Base-by-base conservation (phyloP, 2,797 vertebrate genomes). In the Lacerta viridis region DNA sequence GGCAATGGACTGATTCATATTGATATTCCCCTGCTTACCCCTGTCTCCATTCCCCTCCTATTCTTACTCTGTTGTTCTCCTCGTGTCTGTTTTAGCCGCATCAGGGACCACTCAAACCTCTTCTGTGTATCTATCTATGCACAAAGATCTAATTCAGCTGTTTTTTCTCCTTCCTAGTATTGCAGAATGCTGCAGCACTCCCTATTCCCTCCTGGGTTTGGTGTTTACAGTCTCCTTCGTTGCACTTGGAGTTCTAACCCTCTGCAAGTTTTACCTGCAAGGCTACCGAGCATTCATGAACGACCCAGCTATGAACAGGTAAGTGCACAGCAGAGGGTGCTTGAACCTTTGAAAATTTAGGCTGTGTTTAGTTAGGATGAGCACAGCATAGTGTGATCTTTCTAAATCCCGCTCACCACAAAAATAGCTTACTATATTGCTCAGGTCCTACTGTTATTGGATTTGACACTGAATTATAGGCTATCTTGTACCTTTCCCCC, bases 241-340 rank as follows among this genome's bases (percentile, higher is more conserved):
- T 74, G 99, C 99, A 41, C 94, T 99, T 97, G 99, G 99, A 71
- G 98, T 99, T 90, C 96, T 99, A 92, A 99, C 99, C 2, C 98
- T 99, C 94, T 99, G 99, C 98, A 99, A 99, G 97, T 99, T 99
- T 95, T 99, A 99, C 97, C 96, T 99, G 93, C 99, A 99, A 93
- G 99, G 99, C 86, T 99, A 99, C 92, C 96, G 99, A 89, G 99
- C 99, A 0, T 99, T 99, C 93, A 99, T 99, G 98, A 99, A 99
- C 46, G 98, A 99, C 95, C 99, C 99, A 92, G 98, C 98, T 93
- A 99, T 99, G 99, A 98, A 99, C 94, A 97, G 99, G 99, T 99
- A 83, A 92, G 90, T 93, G 92, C 61, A 36, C 87, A 0, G 0
- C 25, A 25, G 1, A 36, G 27, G 5, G 5, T 29, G 11, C 29